A percentile compares a stretch with the other conserved stretches of the same genome.
Evolutionary conservation across 2,888 invertebrate genomes (phyloP).

Genomic region (Leucozona laternaria): DNA sequence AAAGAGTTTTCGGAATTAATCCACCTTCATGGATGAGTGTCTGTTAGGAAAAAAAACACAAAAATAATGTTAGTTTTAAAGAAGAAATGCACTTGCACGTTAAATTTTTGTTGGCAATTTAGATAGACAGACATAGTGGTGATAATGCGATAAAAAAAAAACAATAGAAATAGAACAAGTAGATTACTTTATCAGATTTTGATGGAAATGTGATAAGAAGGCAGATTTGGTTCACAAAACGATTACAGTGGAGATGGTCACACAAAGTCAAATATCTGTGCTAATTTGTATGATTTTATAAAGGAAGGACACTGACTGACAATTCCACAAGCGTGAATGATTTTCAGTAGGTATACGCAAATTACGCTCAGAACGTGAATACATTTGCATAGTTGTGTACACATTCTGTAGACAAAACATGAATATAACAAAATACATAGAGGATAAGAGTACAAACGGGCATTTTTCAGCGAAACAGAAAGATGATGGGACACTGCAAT

Average conservation of each 20-base stretch:
- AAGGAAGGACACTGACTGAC: not conserved
- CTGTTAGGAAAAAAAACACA: conserved; percentile 83
- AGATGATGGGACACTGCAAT: too few relatives aligned
- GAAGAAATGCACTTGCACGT: not conserved
- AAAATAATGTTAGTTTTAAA: conserved; percentile 15
- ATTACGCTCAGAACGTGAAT: too few relatives aligned
- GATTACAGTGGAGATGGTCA: not conserved
- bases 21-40: conserved; percentile 94
- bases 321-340: not conserved
- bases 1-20: conserved; percentile 93
- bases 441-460: too few relatives aligned
- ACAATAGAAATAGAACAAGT: conserved; percentile 43
- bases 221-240: conserved; percentile 39
- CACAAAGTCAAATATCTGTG: not conserved
- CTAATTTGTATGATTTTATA: not conserved
- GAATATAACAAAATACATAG: too few relatives aligned
- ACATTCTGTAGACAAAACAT: too few relatives aligned
- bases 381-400: too few relatives aligned
- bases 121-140: conserved; percentile 60
- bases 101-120: conserved; percentile 25
- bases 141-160: not conserved
- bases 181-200: not conserved
- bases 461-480: too few relatives aligned
- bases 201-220: conserved; percentile 45
- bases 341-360: not conserved